Conservation (phyloP, 2,113 vertebrate species). For the Oryzias celebensis region DNA sequence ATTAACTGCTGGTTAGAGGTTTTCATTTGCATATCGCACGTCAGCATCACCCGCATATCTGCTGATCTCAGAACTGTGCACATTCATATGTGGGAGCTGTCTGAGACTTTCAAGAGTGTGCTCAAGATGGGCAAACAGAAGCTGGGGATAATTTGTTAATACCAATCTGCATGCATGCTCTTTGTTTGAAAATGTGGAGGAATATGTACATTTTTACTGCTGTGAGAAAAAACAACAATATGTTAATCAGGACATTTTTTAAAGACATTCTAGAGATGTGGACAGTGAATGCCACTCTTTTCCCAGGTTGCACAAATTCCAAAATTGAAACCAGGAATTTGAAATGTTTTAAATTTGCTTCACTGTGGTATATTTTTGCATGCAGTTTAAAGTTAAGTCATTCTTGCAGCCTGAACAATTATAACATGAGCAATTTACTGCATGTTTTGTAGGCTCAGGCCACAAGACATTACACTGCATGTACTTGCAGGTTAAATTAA, state of each 20-base stretch:
- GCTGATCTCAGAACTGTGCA: slow-evolving; percentile 29
- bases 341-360: slow-evolving; percentile 3
- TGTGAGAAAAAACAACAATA: neutral
- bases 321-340: slow-evolving; percentile 10
- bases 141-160: slow-evolving; percentile 37
- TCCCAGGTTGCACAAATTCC: slow-evolving; percentile 9
- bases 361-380: slow-evolving; percentile 8
- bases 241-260: slow-evolving; percentile 18
- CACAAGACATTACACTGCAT: neutral
- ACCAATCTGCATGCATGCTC: slow-evolving; percentile 22
- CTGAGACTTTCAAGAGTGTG: slow-evolving; percentile 39
- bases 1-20: slow-evolving; percentile 19
- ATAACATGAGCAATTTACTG: neutral
- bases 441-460: slow-evolving; percentile 15
- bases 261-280: slow-evolving; percentile 8
- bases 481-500: slow-evolving; percentile 32
- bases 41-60: slow-evolving; percentile 27
- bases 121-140: slow-evolving; percentile 52
- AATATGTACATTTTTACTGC: slow-evolving; percentile 8
- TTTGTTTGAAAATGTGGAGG: slow-evolving; percentile 32
- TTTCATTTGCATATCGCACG: slow-evolving; percentile 13
- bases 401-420: neutral
- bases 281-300: slow-evolving; percentile 12
- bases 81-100: slow-evolving; percentile 42
- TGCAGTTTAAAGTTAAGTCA: neutral